Evolutionary conservation across 2,797 vertebrate genomes (phyloP).

Genomic region (Decapterus maruadsi): DNA sequence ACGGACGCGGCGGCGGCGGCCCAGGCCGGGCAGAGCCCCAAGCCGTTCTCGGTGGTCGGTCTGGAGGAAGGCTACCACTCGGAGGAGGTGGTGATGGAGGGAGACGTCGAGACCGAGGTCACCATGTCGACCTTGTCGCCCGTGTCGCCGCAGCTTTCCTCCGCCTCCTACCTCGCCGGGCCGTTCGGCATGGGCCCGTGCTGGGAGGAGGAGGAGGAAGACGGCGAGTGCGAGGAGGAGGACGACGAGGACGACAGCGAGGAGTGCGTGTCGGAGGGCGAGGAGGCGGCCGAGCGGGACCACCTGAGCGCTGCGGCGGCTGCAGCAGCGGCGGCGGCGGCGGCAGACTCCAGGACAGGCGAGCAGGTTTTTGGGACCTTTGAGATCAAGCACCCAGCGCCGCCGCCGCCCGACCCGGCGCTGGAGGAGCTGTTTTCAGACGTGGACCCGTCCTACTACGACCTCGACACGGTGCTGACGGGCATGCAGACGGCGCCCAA

Average conservation of each 20-base stretch:
- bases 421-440: slow-evolving; percentile 96
- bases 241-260: slow-evolving; percentile 84
- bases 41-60: slow-evolving; percentile 54
- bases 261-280: slow-evolving; percentile 83
- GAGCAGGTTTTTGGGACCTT: slow-evolving; percentile 95
- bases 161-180: slow-evolving; percentile 78
- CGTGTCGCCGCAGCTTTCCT: slow-evolving; percentile 72
- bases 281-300: slow-evolving; percentile 83
- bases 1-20: slow-evolving; percentile 72
- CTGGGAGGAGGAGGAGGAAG: slow-evolving; percentile 88
- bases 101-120: slow-evolving; percentile 73
- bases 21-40: slow-evolving; percentile 80
- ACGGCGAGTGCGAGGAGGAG: slow-evolving; percentile 72
- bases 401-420: slow-evolving; percentile 84
- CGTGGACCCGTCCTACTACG: slow-evolving; percentile 94
- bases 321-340: too few relatives aligned
- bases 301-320: slow-evolving; percentile 61
- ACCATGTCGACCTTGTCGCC: slow-evolving; percentile 77
- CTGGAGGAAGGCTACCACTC: slow-evolving; percentile 77
- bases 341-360: slow-evolving; percentile 84
- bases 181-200: slow-evolving; percentile 80
- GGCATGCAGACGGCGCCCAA: slow-evolving; percentile 93
- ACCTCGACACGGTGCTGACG: slow-evolving; percentile 95
- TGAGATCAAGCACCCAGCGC: slow-evolving; percentile 88
- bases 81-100: slow-evolving; percentile 81